Evolutionary conservation across 2,797 vertebrate genomes (phyloP), one percentile per base, ranked within the genome.

Genomic region (Epinephelus coioides): DNA sequence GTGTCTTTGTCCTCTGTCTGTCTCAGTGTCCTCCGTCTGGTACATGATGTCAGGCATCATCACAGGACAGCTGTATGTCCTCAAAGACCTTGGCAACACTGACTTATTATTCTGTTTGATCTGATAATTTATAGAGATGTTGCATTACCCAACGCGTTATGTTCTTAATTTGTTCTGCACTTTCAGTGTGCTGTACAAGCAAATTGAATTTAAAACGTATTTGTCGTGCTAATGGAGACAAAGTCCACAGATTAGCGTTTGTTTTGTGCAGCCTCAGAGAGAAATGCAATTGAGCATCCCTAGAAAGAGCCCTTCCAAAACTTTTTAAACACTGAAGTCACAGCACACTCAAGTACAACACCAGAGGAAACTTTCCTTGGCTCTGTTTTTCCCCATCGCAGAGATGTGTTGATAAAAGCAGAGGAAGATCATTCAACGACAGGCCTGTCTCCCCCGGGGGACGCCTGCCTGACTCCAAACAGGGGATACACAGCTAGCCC

Each of bases 391-490:
- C 50, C n/a, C 19, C 51, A 17, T 80, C 63, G 63, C 54, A 56
- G 21, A 88, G 86, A 90, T 86, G 61, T 77, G 83, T 85, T 88
- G 87, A 89, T 91, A 83, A 91, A 91, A 88, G 80, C 54, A 67
- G 17, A 17, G 44, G 54, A 75, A 60, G 86, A 84, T 83, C 88
- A 83, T 86, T 92, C 84, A 91, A 81, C 44, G 50, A 67, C 83
- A 86, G 81, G 75, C 63, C 69, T 62, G 44, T 63, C 62, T 88
- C 69, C 75, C 72, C 67, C n/a, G 21, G 82, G 27, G 86, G 78
- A 88, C 21, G 43, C 67, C 79, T 73, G 78, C 78, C 74, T 66
- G 74, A 84, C 72, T 90, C 81, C 65, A 86, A 91, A 88, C 72
- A 61, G 62, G 73, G 82, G 79, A 88, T 83, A 79, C 76, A 78